These are phyloP conservation scores for Triplophysa bombifrons DNA, from an alignment of 2,797 vertebrate species.

Conservation along the genomic window DNA sequence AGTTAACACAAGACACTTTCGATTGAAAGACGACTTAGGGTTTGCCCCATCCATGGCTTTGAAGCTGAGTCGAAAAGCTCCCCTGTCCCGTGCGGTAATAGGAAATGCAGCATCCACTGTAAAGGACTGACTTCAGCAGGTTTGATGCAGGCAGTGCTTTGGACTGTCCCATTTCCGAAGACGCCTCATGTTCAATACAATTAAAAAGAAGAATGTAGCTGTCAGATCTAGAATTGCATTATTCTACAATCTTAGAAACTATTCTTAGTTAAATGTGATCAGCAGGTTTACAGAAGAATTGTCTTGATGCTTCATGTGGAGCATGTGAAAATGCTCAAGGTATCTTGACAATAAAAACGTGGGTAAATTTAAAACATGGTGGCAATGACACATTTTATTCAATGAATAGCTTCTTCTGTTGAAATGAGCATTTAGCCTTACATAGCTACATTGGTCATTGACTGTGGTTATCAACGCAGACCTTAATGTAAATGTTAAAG, in stretches of 20 bases:
- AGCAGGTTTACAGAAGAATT: background rate
- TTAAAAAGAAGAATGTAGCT: background rate
- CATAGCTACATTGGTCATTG: background rate
- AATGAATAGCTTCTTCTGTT: background rate
- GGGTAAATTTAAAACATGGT: background rate
- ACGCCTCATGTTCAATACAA: background rate
- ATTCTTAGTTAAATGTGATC: too few species aligned
- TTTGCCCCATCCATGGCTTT: slow-evolving; percentile 28
- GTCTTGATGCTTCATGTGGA: background rate
- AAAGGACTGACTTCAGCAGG: slow-evolving; percentile 72
- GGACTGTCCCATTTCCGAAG: slow-evolving; percentile 38
- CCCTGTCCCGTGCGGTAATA: slow-evolving; percentile 62
- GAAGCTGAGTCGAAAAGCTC: background rate
- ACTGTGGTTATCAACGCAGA: too few species aligned
- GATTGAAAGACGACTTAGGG: slow-evolving; percentile 39
- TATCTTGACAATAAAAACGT: background rate
- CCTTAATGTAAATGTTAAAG: too few species aligned
- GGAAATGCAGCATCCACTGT: slow-evolving; percentile 40
- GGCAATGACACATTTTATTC: background rate
- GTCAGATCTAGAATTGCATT: background rate
- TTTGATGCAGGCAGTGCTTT: slow-evolving; percentile 66
- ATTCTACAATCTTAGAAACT: too few species aligned
- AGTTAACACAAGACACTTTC: slow-evolving; percentile 70
- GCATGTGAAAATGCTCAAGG: background rate
- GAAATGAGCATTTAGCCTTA: background rate